phyloP scores from a whole-genome alignment of 2,888 invertebrate genomes.

The Hypolimnas misippus region DNA sequence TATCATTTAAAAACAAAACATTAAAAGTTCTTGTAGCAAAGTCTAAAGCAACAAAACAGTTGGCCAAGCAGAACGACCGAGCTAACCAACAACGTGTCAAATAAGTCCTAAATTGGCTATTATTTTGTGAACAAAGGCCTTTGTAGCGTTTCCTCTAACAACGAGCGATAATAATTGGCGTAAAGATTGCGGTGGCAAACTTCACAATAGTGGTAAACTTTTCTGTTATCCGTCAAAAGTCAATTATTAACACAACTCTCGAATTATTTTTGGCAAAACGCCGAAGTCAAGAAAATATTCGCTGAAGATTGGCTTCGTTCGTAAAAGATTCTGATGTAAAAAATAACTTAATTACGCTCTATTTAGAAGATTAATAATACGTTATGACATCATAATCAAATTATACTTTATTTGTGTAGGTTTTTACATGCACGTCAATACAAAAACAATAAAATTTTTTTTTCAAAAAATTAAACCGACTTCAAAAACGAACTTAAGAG shows the following conservation, averaged over 20 bases:
- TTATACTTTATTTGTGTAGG: no score
- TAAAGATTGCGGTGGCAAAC: constrained; percentile 19
- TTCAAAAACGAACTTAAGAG: no score
- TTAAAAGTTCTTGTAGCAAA: not conserved
- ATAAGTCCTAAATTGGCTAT: constrained; percentile 8
- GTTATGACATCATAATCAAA: no score
- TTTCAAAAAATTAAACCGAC: no score
- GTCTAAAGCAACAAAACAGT: not conserved
- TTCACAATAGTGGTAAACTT: constrained; percentile 11
- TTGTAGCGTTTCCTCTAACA: constrained; percentile 14
- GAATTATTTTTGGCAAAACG: not conserved
- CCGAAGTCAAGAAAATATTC: not conserved
- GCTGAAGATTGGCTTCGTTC: no score
- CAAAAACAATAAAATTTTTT: no score
- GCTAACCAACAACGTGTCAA: constrained; percentile 4
- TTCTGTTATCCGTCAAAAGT: constrained; percentile 8
- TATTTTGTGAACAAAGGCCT: constrained; percentile 13
- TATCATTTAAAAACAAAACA: not conserved
- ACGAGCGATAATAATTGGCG: constrained; percentile 25
- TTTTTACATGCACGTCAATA: no score
- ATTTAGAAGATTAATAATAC: not conserved
- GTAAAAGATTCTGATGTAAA: not conserved
- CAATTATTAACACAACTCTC: not conserved
- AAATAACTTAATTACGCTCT: not conserved
- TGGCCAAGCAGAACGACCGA: not conserved